Base-by-base conservation (phyloP, 2,888 invertebrate genomes). In the Myopa tessellatipennis region DNA sequence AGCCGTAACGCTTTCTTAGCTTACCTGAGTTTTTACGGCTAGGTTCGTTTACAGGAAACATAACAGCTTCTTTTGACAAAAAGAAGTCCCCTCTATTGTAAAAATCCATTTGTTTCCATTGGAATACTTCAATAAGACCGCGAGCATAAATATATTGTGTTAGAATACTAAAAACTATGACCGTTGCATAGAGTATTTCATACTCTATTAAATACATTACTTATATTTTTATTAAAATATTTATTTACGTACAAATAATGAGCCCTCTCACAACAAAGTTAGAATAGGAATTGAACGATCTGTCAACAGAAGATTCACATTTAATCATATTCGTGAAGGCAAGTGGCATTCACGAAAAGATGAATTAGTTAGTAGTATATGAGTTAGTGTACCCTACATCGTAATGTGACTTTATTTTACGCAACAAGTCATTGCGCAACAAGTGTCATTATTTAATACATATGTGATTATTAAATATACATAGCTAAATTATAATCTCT, bases 51-150 rank as follows among this genome's bases (percentile, higher is more conserved):
- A 14, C 67, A 10, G 26, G 16, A 1, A 55, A 4, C 12, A 14
- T 50, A 12, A 7, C 69, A 63, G n/a, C 34, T 26, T 63, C 60
- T 7, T 60, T 60, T 18, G 16, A 3, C 40, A 34, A 12, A 6
- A 26, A 69, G 74, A 60, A 74, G 73, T 81, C 81, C 1, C 85
- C 86, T 5, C 85, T 84, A 81, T 86, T 84, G 36, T 85, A 86
- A 77, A 81, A 89, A 63, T 88, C 88, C 80, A 89, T 87, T 83
- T 89, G 88, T 52, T 87, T 88, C 89, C 89, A 89, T 80, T 85
- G 84, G 50, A 89, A 87, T 18, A 88, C 85, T 77, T 88, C 89
- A 50, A 83, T 83, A 81, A 89, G 82, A 8, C 85, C 85, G 77
- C 84, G 83, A 18, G 83, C 83, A 6, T 76, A 74, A 34, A 74